phyloP scores from a whole-genome alignment of 2,113 vertebrate genomes.

The Lepidothrix coronata region DNA sequence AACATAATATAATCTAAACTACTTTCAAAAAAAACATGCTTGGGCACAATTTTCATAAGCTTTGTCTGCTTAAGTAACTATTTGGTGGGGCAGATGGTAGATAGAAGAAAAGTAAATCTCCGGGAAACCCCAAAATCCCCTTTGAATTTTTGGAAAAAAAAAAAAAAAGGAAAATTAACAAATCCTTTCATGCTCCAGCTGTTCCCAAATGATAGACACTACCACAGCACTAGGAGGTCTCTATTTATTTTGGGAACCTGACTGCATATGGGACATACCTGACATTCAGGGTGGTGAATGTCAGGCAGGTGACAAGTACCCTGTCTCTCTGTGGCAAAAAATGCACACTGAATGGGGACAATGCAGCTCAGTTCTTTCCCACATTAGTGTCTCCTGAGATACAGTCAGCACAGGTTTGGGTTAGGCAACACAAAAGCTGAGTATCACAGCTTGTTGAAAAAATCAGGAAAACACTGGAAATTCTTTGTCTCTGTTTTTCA shows the following conservation, averaged over 20 bases:
- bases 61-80: not conserved
- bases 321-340: not conserved
- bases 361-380: not conserved
- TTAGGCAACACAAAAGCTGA: not conserved
- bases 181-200: not conserved
- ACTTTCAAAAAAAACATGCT: not conserved
- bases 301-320: not conserved
- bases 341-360: too few species aligned
- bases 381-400: not conserved
- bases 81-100: not conserved
- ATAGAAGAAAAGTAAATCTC: not conserved
- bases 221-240: not conserved
- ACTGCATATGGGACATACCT: not conserved
- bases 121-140: not conserved
- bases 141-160: not conserved
- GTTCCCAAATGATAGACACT: not conserved
- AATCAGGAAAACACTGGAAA: not conserved
- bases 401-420: not conserved
- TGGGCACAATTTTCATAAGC: not conserved
- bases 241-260: not conserved
- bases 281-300: not conserved
- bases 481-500: not conserved
- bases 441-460: not conserved
- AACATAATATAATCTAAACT: not conserved
- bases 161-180: not conserved